A percentile compares a stretch with the other conserved stretches of the same genome.
These are phyloP conservation scores for Aurelia coerulea DNA, from an alignment of 30 jellyfish, hydroid and myxozoan species.

Conservation along the genomic window DNA sequence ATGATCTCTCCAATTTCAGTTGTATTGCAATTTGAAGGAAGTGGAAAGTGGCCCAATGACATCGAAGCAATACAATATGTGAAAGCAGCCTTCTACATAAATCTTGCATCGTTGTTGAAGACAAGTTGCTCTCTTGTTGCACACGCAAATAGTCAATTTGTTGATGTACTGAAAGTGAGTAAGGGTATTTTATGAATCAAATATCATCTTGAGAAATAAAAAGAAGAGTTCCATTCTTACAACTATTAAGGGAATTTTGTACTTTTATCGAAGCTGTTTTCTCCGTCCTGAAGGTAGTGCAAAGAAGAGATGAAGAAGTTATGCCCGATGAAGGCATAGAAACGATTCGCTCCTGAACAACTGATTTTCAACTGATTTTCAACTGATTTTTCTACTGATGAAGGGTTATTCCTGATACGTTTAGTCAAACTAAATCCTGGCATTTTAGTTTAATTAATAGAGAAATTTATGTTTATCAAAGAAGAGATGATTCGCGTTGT, in stretches of 20 bases:
- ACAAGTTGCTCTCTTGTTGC: constrained; percentile 29
- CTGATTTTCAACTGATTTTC: too few species aligned
- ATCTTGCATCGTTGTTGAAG: constrained; percentile 64
- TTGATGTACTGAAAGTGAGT: constrained; percentile 73
- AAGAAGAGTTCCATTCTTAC: background rate
- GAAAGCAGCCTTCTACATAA: constrained; percentile 86
- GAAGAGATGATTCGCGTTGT: too few species aligned
- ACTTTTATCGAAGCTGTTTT: background rate
- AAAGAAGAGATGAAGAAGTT: too few species aligned
- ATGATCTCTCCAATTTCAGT: constrained; percentile 15
- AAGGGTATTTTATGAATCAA: background rate
- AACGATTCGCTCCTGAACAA: too few species aligned
- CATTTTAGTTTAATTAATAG: too few species aligned
- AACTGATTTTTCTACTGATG: too few species aligned
- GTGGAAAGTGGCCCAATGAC: constrained; percentile 96
- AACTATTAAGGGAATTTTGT: background rate
- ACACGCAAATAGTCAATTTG: constrained; percentile 49
- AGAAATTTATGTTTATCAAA: too few species aligned
- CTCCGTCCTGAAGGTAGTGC: too few species aligned
- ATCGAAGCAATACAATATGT: constrained; percentile 75
- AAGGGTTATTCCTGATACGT: too few species aligned
- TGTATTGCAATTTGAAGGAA: constrained; percentile 86
- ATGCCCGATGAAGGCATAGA: too few species aligned
- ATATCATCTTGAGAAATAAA: background rate
- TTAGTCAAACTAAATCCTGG: too few species aligned